A percentile compares a stretch with the other conserved stretches of the same genome.
These are phyloP conservation scores for Porites evermanni DNA, from an alignment of 92 coral and sea anemone genomes.

Conservation along the genomic window DNA sequence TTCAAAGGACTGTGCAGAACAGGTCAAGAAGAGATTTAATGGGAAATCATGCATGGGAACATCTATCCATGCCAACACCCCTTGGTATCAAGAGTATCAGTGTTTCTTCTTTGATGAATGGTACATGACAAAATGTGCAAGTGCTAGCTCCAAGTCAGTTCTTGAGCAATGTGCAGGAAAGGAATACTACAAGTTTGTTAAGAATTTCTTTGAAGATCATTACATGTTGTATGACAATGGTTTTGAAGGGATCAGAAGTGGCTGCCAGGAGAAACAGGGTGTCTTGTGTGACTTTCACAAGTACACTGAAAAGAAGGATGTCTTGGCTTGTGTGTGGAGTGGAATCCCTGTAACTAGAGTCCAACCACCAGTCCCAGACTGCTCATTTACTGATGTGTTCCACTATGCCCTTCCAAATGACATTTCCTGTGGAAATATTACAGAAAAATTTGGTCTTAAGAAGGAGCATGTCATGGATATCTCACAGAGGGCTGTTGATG, in stretches of 20 bases:
- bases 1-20: constrained; percentile 53
- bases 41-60: constrained; percentile 64
- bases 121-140: constrained; percentile 59
- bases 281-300: too few species aligned
- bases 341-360: too few species aligned
- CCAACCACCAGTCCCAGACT: too few species aligned
- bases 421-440: too few species aligned
- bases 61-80: constrained; percentile 58
- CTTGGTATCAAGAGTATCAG: constrained; percentile 37
- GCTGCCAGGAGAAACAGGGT: constrained; percentile 41
- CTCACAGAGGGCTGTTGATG: too few species aligned
- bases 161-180: constrained; percentile 67
- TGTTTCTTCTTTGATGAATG: constrained; percentile 59
- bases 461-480: too few species aligned
- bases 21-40: constrained; percentile 46
- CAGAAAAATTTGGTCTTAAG: too few species aligned
- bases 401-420: too few species aligned
- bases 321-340: too few species aligned
- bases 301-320: too few species aligned
- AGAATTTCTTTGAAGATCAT: constrained; percentile 41
- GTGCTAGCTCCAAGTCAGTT: constrained; percentile 17
- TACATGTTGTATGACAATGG: constrained; percentile 63
- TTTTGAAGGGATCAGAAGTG: constrained; percentile 55
- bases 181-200: constrained; percentile 56
- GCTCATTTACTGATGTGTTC: too few species aligned